Percentiles rank a stretch among this genome's conserved stretches.
Evolutionary conservation across 35 echinoderm and acorn worm genomes (phyloP).

Genomic region (Ptychodera flava): DNA sequence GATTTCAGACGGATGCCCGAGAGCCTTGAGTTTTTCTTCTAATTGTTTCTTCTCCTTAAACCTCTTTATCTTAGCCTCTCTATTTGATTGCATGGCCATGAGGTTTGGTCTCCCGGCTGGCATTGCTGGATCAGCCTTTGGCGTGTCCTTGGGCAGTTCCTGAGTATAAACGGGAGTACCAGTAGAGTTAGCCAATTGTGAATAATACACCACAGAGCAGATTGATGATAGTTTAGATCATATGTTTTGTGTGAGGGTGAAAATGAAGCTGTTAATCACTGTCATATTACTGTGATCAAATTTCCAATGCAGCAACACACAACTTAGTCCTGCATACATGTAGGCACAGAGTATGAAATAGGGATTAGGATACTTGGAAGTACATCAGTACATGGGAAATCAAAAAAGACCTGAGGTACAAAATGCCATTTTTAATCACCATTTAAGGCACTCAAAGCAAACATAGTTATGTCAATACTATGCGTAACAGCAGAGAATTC

Average conservation of each 20-base stretch:
- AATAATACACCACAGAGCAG: background rate
- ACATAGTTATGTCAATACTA: too few relatives aligned
- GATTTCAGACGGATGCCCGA: constrained; percentile 54
- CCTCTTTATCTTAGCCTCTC: constrained; percentile 84
- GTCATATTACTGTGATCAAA: background rate
- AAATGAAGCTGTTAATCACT: background rate
- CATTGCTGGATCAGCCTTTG: constrained; percentile 3
- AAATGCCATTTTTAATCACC: too few relatives aligned
- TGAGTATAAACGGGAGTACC: background rate
- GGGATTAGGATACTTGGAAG: too few relatives aligned
- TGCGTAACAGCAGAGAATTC: too few relatives aligned
- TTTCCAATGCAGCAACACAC: too few relatives aligned
- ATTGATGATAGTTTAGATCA: background rate
- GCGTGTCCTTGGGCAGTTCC: constrained; percentile 72
- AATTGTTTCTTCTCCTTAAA: constrained; percentile 83
- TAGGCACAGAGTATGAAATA: too few relatives aligned
- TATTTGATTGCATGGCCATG: constrained; percentile 79
- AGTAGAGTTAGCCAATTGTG: background rate
- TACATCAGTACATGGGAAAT: too few relatives aligned
- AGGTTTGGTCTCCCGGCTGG: constrained; percentile 62
- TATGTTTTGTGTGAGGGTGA: background rate
- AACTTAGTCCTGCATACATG: too few relatives aligned
- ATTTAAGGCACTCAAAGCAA: too few relatives aligned
- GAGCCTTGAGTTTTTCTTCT: constrained; percentile 56
- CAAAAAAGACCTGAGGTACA: too few relatives aligned